phyloP scores from a whole-genome alignment of 2,797 vertebrate genomes.

The Buphagus erythrorhynchus region DNA sequence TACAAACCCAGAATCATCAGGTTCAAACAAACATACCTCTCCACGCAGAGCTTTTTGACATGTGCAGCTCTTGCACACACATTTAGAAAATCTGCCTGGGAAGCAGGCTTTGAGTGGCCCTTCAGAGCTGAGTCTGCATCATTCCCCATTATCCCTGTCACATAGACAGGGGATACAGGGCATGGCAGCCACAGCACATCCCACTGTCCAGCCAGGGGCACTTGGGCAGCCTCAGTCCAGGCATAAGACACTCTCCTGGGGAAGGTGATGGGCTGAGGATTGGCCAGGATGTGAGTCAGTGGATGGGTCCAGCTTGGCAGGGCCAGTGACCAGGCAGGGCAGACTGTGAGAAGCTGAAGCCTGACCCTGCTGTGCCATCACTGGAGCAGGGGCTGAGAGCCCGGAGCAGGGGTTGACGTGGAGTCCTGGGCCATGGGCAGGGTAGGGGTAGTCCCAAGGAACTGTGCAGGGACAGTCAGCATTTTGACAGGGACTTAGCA shows the following conservation, averaged over 20 bases:
- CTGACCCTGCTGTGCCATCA: rapidly evolving
- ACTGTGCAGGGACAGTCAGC: background rate
- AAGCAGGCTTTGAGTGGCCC: background rate
- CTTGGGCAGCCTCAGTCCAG: background rate
- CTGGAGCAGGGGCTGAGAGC: background rate
- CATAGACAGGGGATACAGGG: background rate
- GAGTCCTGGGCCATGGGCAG: background rate
- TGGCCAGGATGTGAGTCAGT: too few relatives aligned
- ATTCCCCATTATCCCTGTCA: background rate
- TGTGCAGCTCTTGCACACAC: background rate
- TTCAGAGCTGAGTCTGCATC: background rate
- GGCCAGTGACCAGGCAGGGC: background rate
- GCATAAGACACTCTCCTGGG: rapidly evolving
- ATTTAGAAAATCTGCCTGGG: background rate
- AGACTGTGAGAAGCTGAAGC: background rate
- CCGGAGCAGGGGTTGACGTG: background rate
- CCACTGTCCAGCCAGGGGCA: rapidly evolving
- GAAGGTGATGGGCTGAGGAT: background rate
- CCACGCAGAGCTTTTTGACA: background rate
- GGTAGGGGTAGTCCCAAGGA: rapidly evolving
- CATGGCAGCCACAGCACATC: background rate
- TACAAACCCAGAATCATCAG: background rate
- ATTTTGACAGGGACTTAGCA: background rate
- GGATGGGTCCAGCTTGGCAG: background rate
- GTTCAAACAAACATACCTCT: background rate